phyloP scores from a whole-genome alignment of 2,888 invertebrate species.

The Crocallis elinguaria region DNA sequence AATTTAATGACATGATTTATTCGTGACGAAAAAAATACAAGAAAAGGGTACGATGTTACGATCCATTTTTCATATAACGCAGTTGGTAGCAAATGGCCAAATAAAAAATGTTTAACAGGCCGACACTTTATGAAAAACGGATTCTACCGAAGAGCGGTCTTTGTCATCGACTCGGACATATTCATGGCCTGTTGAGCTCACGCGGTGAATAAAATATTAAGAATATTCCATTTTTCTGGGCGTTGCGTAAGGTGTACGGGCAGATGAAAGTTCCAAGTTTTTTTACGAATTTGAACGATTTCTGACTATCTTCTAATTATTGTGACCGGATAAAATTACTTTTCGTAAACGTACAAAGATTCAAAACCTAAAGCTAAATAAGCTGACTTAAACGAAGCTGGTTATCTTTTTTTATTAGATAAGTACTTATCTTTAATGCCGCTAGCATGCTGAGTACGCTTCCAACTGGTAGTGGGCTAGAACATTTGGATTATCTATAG shows the following conservation, averaged over 20 bases:
- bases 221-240: slow-evolving; percentile 83
- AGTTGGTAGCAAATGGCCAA: slow-evolving; percentile 85
- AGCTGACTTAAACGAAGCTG: no score
- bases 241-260: slow-evolving; percentile 69
- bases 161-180: slow-evolving; percentile 82
- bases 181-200: slow-evolving; percentile 80
- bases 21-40: slow-evolving; percentile 68
- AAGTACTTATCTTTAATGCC: no score
- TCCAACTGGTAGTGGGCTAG: no score
- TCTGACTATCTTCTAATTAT: no score
- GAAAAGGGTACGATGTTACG: slow-evolving; percentile 83
- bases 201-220: slow-evolving; percentile 79
- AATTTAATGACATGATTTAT: slow-evolving; percentile 85
- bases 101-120: slow-evolving; percentile 83
- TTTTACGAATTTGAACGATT: not conserved
- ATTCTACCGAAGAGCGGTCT: slow-evolving; percentile 71
- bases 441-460: no score
- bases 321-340: no score
- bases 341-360: no score
- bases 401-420: no score
- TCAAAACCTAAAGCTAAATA: no score
- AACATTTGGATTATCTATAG: no score
- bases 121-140: slow-evolving; percentile 84
- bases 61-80: slow-evolving; percentile 84
- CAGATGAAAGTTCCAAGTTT: slow-evolving; percentile 50